Conservation (phyloP, 1,140 invertebrate species). For the Callitettix versicolor region DNA sequence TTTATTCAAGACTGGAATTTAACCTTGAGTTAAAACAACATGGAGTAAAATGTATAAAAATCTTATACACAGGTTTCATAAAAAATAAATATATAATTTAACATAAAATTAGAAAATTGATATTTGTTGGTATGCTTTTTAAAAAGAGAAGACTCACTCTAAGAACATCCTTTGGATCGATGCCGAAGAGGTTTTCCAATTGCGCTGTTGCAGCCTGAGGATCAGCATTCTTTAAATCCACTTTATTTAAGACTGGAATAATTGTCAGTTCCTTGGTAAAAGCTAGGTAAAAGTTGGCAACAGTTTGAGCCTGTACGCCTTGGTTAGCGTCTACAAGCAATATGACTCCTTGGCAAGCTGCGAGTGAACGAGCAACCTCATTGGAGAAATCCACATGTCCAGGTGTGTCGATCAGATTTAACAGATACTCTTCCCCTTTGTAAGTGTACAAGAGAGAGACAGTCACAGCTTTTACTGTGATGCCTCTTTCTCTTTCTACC, state of each 20-base stretch:
- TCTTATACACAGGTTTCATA: too few species aligned
- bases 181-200: constrained; percentile 74
- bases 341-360: constrained; percentile 90
- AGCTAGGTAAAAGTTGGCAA: constrained; percentile 92
- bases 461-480: constrained; percentile 97
- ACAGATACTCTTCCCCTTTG: constrained; percentile 59
- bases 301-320: constrained; percentile 94
- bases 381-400: constrained; percentile 98
- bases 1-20: too few species aligned
- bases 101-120: too few species aligned
- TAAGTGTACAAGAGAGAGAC: constrained; percentile 74
- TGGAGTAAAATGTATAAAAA: too few species aligned
- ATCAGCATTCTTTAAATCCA: constrained; percentile 85
- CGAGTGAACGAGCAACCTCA: constrained; percentile 79
- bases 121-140: too few species aligned
- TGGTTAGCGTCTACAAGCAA: constrained; percentile 94
- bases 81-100: too few species aligned
- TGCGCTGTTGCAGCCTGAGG: constrained; percentile 71
- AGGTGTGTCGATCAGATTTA: constrained; percentile 96
- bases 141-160: too few species aligned
- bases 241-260: constrained; percentile 93
- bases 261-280: constrained; percentile 70
- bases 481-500: constrained; percentile 91
- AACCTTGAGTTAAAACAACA: too few species aligned
- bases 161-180: constrained; percentile 54